phyloP scores from a whole-genome alignment of 1,140 invertebrate species.

The Zaprionus inermis region DNA sequence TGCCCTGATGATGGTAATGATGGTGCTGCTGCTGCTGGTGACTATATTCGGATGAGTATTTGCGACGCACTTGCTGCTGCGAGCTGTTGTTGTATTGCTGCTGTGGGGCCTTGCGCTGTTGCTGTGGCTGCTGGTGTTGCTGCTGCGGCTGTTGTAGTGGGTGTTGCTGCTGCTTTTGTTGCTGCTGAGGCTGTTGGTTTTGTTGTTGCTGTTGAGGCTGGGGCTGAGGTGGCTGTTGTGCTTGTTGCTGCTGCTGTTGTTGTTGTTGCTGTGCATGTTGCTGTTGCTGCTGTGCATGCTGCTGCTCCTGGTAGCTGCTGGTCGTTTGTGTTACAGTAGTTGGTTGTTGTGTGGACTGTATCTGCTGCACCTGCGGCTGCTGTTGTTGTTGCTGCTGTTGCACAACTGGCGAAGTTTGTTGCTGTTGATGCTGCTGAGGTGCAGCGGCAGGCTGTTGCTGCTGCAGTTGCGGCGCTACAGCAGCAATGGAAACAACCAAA shows the following conservation, averaged over 20 bases:
- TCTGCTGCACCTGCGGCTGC: conserved; percentile 31
- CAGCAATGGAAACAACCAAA: conserved; percentile 51
- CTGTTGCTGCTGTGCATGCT: conserved; percentile 57
- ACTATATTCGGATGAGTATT: conserved; percentile 73
- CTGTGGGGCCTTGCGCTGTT: conserved; percentile 59
- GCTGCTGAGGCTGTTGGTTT: conserved; percentile 26
- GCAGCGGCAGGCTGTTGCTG: conserved; percentile 11
- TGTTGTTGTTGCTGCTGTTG: conserved; percentile 48
- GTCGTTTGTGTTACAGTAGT: conserved; percentile 46
- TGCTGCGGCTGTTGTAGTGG: conserved; percentile 47
- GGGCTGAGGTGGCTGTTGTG: conserved; percentile 29
- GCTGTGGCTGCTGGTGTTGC: conserved; percentile 57
- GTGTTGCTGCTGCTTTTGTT: conserved; percentile 43
- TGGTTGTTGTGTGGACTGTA: conserved; percentile 39
- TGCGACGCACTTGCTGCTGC: conserved; percentile 63
- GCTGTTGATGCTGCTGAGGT: conserved; percentile 34
- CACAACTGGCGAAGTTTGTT: conserved; percentile 20
- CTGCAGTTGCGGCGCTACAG: conserved; percentile 60
- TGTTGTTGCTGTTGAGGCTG: conserved; percentile 41
- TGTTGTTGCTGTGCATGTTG: conserved; percentile 15
- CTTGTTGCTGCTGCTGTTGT: conserved; percentile 55
- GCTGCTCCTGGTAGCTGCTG: conserved; percentile 49
- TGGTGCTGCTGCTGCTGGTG: conserved; percentile 55
- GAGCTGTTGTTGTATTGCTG: conserved; percentile 62
- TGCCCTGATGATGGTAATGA: conserved; percentile 63